Conservation (phyloP, 2,888 invertebrate species). For the Lottia gigantea region DNA sequence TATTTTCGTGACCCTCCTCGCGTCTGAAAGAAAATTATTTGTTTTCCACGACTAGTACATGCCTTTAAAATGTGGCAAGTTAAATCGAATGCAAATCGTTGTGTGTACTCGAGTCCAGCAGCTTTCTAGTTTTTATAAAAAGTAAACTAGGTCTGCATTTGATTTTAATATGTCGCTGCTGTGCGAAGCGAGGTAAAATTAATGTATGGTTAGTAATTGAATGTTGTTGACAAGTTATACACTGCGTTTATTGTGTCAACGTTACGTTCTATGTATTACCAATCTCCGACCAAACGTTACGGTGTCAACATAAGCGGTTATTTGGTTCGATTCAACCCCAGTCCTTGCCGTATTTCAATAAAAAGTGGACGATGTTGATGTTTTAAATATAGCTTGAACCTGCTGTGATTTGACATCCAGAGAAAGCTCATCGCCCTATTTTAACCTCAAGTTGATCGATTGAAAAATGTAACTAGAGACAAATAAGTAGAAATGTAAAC, state of each 20-base stretch:
- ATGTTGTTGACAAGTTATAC: background rate
- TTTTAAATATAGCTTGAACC: background rate
- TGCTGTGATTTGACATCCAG: background rate
- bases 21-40: conserved; percentile 2
- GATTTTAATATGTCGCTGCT: background rate
- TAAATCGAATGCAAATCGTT: background rate
- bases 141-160: background rate
- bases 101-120: conserved; percentile 6
- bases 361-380: background rate
- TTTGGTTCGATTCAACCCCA: background rate
- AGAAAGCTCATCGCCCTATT: background rate
- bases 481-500: conserved; percentile 6
- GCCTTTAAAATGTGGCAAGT: conserved; percentile 5
- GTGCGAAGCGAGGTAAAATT: background rate
- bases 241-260: conserved; percentile 2
- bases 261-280: background rate
- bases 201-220: background rate
- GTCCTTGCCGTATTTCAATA: background rate
- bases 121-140: background rate
- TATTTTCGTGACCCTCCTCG: background rate
- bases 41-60: background rate
- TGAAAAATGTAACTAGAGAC: conserved; percentile 7
- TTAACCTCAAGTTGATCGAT: background rate
- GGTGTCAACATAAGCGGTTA: background rate
- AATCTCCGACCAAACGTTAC: conserved; percentile 4